phyloP scores from a whole-genome alignment of 2,113 vertebrate species.

The Ageneiosus marmoratus region DNA sequence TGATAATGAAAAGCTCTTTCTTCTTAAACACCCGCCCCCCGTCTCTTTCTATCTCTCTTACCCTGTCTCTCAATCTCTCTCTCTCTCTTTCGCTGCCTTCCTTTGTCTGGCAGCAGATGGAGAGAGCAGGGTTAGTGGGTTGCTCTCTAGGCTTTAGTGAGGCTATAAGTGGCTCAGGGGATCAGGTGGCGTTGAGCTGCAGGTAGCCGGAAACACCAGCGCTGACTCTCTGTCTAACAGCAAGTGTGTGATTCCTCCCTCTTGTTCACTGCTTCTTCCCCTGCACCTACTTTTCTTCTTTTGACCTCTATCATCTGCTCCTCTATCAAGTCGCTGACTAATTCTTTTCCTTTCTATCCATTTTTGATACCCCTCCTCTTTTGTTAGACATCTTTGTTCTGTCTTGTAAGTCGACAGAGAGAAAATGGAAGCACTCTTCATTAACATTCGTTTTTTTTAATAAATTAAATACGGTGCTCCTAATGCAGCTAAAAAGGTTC shows the following conservation, averaged over 20 bases:
- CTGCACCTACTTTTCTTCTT: not conserved
- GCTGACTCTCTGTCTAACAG: not conserved
- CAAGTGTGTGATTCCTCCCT: not conserved
- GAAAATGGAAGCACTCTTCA: not conserved
- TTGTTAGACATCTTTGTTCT: not conserved
- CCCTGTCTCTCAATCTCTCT: not conserved
- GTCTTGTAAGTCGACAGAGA: too few species aligned
- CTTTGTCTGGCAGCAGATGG: not conserved
- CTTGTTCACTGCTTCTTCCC: not conserved
- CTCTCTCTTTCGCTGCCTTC: constrained; percentile 13
- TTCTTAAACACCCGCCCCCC: not conserved
- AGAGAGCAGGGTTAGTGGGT: constrained; percentile 21
- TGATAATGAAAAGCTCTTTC: constrained; percentile 5
- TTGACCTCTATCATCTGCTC: constrained; percentile 6
- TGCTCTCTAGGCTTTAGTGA: constrained; percentile 13
- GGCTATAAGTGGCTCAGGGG: constrained; percentile 40
- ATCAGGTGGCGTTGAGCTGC: constrained; percentile 40
- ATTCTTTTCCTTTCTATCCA: not conserved
- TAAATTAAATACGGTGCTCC: constrained; percentile 2
- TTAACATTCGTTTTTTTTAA: not conserved
- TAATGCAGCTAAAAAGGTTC: not conserved
- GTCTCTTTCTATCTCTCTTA: not conserved
- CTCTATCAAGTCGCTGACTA: constrained; percentile 4
- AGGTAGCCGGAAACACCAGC: constrained; percentile 38
- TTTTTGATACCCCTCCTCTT: not conserved